Conservation (phyloP, 2,888 invertebrate genomes). For the Shargacucullia verbasci region DNA sequence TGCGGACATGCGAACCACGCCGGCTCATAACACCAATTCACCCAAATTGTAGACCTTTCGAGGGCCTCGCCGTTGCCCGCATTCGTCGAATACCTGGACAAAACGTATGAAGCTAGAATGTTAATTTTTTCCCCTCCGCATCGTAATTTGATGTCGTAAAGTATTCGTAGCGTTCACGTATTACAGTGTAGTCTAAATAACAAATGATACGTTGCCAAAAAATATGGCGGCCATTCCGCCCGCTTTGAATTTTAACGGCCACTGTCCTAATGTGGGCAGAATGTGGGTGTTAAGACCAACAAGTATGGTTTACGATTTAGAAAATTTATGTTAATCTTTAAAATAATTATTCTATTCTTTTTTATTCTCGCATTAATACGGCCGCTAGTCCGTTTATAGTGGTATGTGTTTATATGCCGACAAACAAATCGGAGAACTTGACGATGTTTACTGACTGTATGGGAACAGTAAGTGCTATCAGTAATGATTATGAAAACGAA, state of each 20-base stretch:
- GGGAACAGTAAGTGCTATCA: too few species aligned
- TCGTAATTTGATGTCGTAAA: conserved; percentile 63
- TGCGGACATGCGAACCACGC: conserved; percentile 63
- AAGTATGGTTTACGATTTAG: too few species aligned
- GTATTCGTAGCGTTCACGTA: conserved; percentile 56
- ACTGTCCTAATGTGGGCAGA: conserved; percentile 22
- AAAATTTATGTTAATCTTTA: too few species aligned
- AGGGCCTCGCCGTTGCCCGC: conserved; percentile 27
- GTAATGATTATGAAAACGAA: too few species aligned
- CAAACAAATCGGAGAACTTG: too few species aligned
- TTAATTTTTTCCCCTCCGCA: conserved; percentile 61
- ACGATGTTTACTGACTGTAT: too few species aligned
- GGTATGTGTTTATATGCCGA: too few species aligned
- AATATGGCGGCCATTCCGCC: conserved; percentile 44
- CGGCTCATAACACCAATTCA: conserved; percentile 58
- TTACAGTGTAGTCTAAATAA: conserved; percentile 57
- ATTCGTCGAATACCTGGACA: conserved; percentile 51
- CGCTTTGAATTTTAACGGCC: conserved; percentile 41
- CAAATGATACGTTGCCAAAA: conserved; percentile 62
- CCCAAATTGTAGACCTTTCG: conserved; percentile 59
- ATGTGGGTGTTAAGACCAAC: conserved; percentile 18
- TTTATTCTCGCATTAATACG: too few species aligned
- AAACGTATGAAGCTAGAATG: conserved; percentile 60
- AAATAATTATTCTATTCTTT: too few species aligned
- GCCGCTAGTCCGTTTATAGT: too few species aligned